Conservation (phyloP, 2,888 invertebrate species). For the Tholera decimalis region DNA sequence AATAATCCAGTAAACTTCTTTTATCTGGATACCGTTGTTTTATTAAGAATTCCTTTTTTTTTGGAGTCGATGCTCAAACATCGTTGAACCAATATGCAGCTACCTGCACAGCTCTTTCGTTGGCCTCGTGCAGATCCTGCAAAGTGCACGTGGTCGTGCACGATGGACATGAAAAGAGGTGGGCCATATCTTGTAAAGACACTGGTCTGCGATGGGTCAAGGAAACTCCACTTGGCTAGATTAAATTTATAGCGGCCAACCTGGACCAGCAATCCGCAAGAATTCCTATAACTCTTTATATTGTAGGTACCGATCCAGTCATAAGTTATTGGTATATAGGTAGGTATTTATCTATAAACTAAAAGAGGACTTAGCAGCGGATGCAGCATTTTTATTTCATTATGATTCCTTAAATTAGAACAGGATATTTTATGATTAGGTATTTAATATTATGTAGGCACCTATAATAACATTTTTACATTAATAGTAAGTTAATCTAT, state of each 20-base stretch:
- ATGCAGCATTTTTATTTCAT: conserved; percentile 20
- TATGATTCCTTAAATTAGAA: conserved; percentile 38
- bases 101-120: too few species aligned
- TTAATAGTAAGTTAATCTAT: conserved; percentile 81
- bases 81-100: too few species aligned
- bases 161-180: too few species aligned
- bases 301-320: neutral
- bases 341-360: conserved; percentile 12
- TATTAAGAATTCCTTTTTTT: conserved; percentile 35
- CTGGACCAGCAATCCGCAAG: too few species aligned
- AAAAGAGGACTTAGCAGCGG: conserved; percentile 47
- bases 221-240: too few species aligned
- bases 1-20: conserved; percentile 62
- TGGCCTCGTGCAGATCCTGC: too few species aligned
- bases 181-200: too few species aligned
- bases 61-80: too few species aligned
- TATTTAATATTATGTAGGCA: conserved; percentile 19
- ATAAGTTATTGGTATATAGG: conserved; percentile 4
- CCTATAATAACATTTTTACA: neutral
- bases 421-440: conserved; percentile 29
- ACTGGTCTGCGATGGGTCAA: too few species aligned
- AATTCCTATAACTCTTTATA: neutral
- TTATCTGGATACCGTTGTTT: conserved; percentile 53
- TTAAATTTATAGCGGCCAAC: too few species aligned
- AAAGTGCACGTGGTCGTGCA: too few species aligned